Base-by-base conservation (phyloP, 2,888 invertebrate genomes). In the Scaptomyza cyrtandrae region DNA sequence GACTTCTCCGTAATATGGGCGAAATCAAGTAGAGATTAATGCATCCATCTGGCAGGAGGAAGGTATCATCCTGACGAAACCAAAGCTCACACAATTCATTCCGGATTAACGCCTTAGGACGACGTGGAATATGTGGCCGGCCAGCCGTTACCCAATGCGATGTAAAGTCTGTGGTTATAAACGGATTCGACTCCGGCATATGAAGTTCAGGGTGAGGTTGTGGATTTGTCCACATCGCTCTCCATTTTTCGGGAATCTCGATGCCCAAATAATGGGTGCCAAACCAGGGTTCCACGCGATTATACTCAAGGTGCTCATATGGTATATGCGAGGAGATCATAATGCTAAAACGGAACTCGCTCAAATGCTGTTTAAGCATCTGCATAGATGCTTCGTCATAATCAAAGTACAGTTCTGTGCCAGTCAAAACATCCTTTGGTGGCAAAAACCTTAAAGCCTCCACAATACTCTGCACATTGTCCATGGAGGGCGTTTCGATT, bases 21-120 rank as follows among this genome's bases (percentile, higher is more conserved):
- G 95, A 95, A 55, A 96, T 94, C 66, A 97, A 94, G 91, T 95
- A 95, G 80, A 96, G 94, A 86, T 95, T 94, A 71, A 96, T 94
- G 71, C 94, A 94, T 0, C 96, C 96, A 41, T 95, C 95, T 0
- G 98, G 98, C 50, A 97, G 93, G 16, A 95, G 93, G 90, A 98
- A 98, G 90, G 95, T 96, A 76, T 95, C 94, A 91, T 98, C 98
- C 29, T 95, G 95, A 79, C 96, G 95, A 91, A 96, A 97, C 97
- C 97, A 98, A 49, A 98, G 90, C 90, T 97, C 96, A 44, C 93
- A 91, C 13, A 93, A 78, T 13, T 93, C 90, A 33, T 93, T 93
- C 41, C 93, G 90, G 7, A 94, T 79, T 43, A 96, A 92, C 84
- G 94, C 94, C 33, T 91, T 90, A 0, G 96, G 96, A 81, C 93